These are phyloP conservation scores for Macrosiphum euphorbiae DNA, from an alignment of 2,888 invertebrate species.

Conservation along the genomic window DNA sequence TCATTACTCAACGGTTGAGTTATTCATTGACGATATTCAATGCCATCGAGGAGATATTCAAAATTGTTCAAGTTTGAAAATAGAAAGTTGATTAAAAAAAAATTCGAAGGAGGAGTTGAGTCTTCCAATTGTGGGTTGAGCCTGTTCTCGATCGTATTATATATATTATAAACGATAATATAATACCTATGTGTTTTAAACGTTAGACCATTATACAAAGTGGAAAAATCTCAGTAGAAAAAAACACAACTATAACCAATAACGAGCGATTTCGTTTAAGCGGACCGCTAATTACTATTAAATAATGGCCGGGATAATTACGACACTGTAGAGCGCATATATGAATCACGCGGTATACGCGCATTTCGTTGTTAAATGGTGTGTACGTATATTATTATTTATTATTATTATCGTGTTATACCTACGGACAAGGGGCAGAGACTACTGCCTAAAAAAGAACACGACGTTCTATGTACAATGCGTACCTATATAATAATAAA, in stretches of 20 bases:
- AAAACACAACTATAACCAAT: slow-evolving; percentile 46
- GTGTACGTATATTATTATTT: neutral
- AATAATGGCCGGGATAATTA: slow-evolving; percentile 54
- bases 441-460: slow-evolving; percentile 36
- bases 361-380: slow-evolving; percentile 43
- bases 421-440: neutral
- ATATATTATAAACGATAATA: slow-evolving; percentile 14
- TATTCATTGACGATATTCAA: neutral
- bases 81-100: slow-evolving; percentile 45
- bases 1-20: neutral
- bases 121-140: slow-evolving; percentile 43
- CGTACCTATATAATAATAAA: neutral
- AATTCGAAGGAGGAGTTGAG: slow-evolving; percentile 47
- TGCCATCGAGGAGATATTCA: neutral
- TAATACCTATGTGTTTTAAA: slow-evolving; percentile 17
- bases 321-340: slow-evolving; percentile 1
- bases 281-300: slow-evolving; percentile 58
- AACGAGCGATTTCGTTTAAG: slow-evolving; percentile 52
- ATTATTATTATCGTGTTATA: slow-evolving; percentile 32
- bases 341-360: slow-evolving; percentile 43
- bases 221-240: slow-evolving; percentile 25
- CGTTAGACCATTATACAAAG: slow-evolving; percentile 30
- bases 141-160: slow-evolving; percentile 19
- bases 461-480: neutral
- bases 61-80: slow-evolving; percentile 24